Percentiles rank a stretch among this genome's conserved stretches.
These are phyloP conservation scores for Enteromius mattozi DNA, from an alignment of 2,797 vertebrate species.

Conservation along the genomic window DNA sequence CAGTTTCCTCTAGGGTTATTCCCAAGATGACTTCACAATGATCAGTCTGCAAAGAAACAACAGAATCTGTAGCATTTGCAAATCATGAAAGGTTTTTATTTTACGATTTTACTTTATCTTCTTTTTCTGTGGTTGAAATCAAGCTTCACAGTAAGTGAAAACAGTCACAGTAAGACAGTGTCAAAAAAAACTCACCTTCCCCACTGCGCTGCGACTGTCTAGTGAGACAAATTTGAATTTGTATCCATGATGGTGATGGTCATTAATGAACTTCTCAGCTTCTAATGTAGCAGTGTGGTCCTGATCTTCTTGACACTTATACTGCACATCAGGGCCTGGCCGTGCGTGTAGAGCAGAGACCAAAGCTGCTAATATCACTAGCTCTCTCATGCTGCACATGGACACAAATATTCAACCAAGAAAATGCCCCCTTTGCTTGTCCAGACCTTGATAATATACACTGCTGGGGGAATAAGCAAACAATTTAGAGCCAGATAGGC, in stretches of 20 bases:
- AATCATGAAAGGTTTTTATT: not conserved
- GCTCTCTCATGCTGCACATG: slow-evolving; percentile 60
- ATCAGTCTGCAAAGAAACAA: slow-evolving; percentile 49
- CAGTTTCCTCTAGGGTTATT: slow-evolving; percentile 64
- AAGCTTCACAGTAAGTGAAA: not conserved
- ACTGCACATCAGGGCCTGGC: not conserved
- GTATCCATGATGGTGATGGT: slow-evolving; percentile 67
- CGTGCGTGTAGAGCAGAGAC: slow-evolving; percentile 37
- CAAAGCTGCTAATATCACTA: slow-evolving; percentile 55
- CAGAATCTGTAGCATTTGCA: not conserved
- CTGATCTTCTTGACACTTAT: slow-evolving; percentile 44
- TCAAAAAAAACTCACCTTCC: slow-evolving; percentile 51
- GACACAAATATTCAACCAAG: not conserved
- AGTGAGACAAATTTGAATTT: slow-evolving; percentile 61
- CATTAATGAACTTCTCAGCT: slow-evolving; percentile 61
- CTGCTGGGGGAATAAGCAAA: slow-evolving; percentile 49
- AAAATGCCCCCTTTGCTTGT: not conserved
- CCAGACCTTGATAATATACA: slow-evolving; percentile 50
- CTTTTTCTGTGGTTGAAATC: not conserved
- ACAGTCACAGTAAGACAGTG: not conserved
- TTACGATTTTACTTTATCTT: not conserved
- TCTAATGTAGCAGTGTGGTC: not conserved
- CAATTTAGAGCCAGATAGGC: slow-evolving; percentile 29
- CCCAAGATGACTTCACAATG: slow-evolving; percentile 54
- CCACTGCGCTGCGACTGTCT: not conserved